Base-by-base conservation (phyloP, 2,888 invertebrate genomes). In the Phania funesta region DNA sequence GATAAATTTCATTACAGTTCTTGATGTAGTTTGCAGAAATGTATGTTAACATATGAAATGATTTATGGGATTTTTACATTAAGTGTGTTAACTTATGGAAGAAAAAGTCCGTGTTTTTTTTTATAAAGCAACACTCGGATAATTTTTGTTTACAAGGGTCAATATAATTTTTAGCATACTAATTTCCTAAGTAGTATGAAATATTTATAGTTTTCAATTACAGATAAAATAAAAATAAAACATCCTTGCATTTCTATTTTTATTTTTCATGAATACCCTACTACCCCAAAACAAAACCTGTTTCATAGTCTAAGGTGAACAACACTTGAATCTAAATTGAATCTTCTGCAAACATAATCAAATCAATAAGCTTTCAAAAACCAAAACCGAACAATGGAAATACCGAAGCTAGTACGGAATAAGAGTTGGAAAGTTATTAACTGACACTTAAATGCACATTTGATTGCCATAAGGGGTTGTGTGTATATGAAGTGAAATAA, bases 1-100 rank as follows among this genome's bases (percentile, higher is more conserved):
- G 56, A 64, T 56, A 74, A 75, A 75, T 75, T 75, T 65, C n/a
- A n/a, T n/a, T 20, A 80, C 71, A 32, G 29, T 58, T 52, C 48
- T 68, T 75, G 76, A 76, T 67, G 48, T 64, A 64, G 76, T 75
- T 80, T 80, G 56, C 65, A 44, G 50, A 76, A 44, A 41, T 76
- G 44, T 52, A 50, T 76, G 58, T 22, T 67, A 35, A 74, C 52
- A 18, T 13, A 64, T 74, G 50, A 24, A 54, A 48, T 16, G 26
- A n/a, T n/a, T n/a, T n/a, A n/a, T n/a, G n/a, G n/a, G n/a, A n/a
- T n/a, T n/a, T n/a, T 35, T 35, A 41, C 24, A 32, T 32, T 58
- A 24, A 8, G 32, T 32, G 13, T 35, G 11, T 58, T 70, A 32
- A 58, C 11, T 22, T 11, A 0, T 2, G 1, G 9, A 3, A 44